Percentiles rank a stretch among this genome's conserved stretches.
phyloP scores from a whole-genome alignment of 1,140 invertebrate species.

The Hormaphis cornu region DNA sequence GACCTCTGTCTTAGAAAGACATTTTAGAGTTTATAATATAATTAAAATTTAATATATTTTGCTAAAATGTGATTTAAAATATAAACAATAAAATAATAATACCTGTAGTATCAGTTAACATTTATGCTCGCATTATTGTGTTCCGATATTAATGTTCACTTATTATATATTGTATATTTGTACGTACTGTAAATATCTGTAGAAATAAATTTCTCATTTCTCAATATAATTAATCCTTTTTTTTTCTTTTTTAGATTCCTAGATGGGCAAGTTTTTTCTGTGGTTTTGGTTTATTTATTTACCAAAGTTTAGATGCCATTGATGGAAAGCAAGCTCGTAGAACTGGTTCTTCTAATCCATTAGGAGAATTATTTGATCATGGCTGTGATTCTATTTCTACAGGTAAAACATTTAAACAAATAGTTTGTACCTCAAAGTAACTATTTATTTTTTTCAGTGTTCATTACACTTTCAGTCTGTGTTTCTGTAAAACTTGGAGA shows the following conservation, averaged over 20 bases:
- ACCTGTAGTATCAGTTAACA: no score
- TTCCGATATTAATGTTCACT: no score
- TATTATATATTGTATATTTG: no score
- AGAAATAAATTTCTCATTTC: no score
- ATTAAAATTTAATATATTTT: no score
- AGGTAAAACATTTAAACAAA: slow-evolving; percentile 43
- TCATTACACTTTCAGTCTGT: slow-evolving; percentile 88
- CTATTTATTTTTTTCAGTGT: slow-evolving; percentile 55
- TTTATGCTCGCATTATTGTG: no score
- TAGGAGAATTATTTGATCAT: slow-evolving; percentile 99
- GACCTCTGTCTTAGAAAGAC: no score
- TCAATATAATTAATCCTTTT: background rate
- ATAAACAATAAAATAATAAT: no score
- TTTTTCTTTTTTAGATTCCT: slow-evolving; percentile 56
- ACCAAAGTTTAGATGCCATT: slow-evolving; percentile 96
- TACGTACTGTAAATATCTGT: no score
- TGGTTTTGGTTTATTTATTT: slow-evolving; percentile 89
- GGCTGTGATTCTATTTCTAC: slow-evolving; percentile 96
- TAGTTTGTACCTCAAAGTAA: background rate
- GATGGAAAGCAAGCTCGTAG: slow-evolving; percentile 99
- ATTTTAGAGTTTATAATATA: no score
- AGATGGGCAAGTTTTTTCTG: slow-evolving; percentile 85
- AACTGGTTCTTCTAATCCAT: slow-evolving; percentile 80
- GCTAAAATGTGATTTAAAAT: no score
- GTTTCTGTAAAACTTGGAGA: slow-evolving; percentile 83